phyloP scores from a whole-genome alignment of 35 echinoderm and acorn worm species.

The Strongylocentrotus purpuratus region DNA sequence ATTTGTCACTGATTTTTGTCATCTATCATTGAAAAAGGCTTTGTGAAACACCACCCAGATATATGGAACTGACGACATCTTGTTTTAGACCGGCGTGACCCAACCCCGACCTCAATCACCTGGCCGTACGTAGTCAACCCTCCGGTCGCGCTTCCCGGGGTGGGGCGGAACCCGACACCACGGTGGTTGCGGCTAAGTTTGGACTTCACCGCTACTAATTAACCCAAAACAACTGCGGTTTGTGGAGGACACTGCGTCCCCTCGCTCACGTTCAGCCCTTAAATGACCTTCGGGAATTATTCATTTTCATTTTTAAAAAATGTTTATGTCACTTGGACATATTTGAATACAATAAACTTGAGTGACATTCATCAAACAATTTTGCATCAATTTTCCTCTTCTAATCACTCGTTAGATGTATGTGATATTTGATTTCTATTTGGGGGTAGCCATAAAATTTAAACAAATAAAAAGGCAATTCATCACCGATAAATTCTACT shows the following conservation, averaged over 20 bases:
- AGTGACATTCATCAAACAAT: too few relatives aligned
- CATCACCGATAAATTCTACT: too few relatives aligned
- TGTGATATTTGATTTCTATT: too few relatives aligned
- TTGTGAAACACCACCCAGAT: too few relatives aligned
- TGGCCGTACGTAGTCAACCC: not conserved
- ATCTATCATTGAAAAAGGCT: too few relatives aligned
- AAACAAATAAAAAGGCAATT: too few relatives aligned
- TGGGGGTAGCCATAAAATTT: too few relatives aligned
- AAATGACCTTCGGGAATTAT: not conserved
- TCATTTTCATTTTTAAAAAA: not conserved
- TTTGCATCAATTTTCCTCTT: too few relatives aligned
- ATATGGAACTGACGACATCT: not conserved
- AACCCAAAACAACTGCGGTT: conserved; percentile 9
- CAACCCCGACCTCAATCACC: not conserved
- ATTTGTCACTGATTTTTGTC: too few relatives aligned
- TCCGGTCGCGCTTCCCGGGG: not conserved
- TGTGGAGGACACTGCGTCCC: not conserved
- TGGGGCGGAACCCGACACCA: not conserved
- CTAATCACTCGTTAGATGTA: too few relatives aligned
- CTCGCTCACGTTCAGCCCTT: not conserved
- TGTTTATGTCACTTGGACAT: not conserved
- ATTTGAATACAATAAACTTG: too few relatives aligned
- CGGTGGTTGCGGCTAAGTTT: not conserved
- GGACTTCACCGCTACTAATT: conserved; percentile 9
- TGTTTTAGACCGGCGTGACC: not conserved